Percentiles rank a stretch among this genome's conserved stretches.
Evolutionary conservation across 2,888 invertebrate genomes (phyloP).

Genomic region (Caenorhabditis sp.): DNA sequence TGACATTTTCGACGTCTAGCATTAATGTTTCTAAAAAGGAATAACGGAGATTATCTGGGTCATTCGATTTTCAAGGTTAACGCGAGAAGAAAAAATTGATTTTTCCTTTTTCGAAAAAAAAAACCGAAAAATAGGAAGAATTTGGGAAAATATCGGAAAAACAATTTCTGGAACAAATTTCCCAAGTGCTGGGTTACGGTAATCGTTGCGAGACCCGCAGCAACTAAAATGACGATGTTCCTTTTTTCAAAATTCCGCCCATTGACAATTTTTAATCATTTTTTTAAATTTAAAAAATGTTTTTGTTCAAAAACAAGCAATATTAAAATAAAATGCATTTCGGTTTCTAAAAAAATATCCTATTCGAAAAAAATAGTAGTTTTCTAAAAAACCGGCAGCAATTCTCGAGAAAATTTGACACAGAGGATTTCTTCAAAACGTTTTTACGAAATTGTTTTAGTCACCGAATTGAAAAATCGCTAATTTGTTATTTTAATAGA

Average conservation of each 20-base stretch:
- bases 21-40: conserved; percentile 31
- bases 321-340: no score
- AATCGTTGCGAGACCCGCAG: conserved; percentile 15
- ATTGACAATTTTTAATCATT: background rate
- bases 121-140: background rate
- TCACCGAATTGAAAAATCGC: no score
- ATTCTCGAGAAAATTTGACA: background rate
- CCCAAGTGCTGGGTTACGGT: conserved; percentile 10
- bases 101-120: conserved; percentile 2
- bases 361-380: no score
- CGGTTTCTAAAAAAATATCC: no score
- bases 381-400: no score
- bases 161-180: background rate
- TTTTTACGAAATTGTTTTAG: background rate
- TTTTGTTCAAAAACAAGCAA: no score
- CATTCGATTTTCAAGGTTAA: background rate
- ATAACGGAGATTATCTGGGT: background rate
- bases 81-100: background rate
- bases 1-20: conserved; percentile 60
- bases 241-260: background rate
- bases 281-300: background rate
- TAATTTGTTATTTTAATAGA: no score
- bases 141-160: background rate
- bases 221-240: background rate
- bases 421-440: background rate